Conservation (phyloP, 23 tunicate genomes). For the Trididemnum nubilum region DNA sequence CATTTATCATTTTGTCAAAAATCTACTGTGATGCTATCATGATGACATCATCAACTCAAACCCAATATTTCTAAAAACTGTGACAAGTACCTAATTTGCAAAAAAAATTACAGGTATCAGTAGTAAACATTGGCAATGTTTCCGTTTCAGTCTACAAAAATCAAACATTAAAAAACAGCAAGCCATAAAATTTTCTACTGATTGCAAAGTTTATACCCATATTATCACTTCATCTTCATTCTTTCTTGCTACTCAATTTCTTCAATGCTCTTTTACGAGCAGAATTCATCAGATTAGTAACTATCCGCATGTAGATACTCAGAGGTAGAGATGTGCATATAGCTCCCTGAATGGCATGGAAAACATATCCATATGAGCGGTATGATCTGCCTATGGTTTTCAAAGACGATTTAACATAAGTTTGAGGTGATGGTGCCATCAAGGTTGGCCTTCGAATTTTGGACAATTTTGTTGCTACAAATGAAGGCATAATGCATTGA, state of each 20-base stretch:
- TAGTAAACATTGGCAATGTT: too few relatives aligned
- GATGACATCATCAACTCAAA: too few relatives aligned
- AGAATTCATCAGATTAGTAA: background rate
- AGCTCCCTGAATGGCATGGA: conserved; percentile 68
- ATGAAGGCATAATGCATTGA: conserved; percentile 77
- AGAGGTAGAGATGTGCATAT: conserved; percentile 27
- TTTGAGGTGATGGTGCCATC: conserved; percentile 73
- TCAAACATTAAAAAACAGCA: too few relatives aligned
- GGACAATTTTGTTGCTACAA: conserved; percentile 81
- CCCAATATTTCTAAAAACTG: too few relatives aligned
- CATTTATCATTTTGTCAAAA: too few relatives aligned
- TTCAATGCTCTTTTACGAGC: conserved; percentile 28
- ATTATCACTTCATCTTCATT: background rate
- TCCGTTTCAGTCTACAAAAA: too few relatives aligned
- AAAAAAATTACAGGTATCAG: too few relatives aligned
- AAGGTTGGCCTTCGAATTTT: conserved; percentile 62
- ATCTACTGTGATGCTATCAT: too few relatives aligned
- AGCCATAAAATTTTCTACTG: too few relatives aligned
- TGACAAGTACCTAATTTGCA: too few relatives aligned
- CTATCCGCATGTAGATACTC: conserved; percentile 9
- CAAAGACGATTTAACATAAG: conserved; percentile 44
- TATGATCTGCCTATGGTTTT: conserved; percentile 56
- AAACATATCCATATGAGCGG: conserved; percentile 53
- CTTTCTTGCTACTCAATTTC: background rate
- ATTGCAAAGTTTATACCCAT: too few relatives aligned